These are phyloP conservation scores for Bufo bufo DNA, from an alignment of 2,113 vertebrate genomes.

Conservation along the genomic window DNA sequence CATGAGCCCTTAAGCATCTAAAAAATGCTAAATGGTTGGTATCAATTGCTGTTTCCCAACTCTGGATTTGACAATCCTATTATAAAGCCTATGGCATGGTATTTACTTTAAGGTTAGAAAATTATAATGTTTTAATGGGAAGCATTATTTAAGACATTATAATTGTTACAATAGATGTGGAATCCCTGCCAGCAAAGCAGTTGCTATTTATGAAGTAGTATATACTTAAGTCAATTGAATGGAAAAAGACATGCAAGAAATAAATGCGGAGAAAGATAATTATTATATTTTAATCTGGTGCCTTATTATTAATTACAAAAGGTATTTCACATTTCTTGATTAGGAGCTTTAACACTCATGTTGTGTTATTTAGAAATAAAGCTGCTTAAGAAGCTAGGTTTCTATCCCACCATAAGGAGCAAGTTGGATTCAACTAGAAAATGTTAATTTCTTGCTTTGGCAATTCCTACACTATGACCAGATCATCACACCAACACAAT, in stretches of 20 bases:
- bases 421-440: neutral
- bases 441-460: neutral
- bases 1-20: too few species aligned
- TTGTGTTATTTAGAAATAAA: constrained; percentile 41
- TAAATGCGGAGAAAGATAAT: constrained; percentile 47
- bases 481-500: too few species aligned
- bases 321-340: constrained; percentile 15
- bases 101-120: constrained; percentile 16
- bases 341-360: constrained; percentile 36
- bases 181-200: constrained; percentile 45
- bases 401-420: neutral
- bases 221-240: constrained; percentile 49
- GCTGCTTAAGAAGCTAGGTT: neutral
- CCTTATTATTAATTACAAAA: constrained; percentile 24
- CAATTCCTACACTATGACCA: too few species aligned
- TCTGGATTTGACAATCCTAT: neutral
- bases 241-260: constrained; percentile 31
- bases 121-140: neutral
- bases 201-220: constrained; percentile 44
- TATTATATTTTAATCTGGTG: constrained; percentile 51
- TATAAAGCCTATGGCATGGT: constrained; percentile 20
- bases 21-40: neutral
- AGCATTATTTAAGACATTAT: constrained; percentile 43
- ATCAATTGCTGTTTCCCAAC: neutral
- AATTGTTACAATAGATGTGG: constrained; percentile 50